Evolutionary conservation across 2,888 invertebrate species (phyloP).

Genomic region (Melieria picta): DNA sequence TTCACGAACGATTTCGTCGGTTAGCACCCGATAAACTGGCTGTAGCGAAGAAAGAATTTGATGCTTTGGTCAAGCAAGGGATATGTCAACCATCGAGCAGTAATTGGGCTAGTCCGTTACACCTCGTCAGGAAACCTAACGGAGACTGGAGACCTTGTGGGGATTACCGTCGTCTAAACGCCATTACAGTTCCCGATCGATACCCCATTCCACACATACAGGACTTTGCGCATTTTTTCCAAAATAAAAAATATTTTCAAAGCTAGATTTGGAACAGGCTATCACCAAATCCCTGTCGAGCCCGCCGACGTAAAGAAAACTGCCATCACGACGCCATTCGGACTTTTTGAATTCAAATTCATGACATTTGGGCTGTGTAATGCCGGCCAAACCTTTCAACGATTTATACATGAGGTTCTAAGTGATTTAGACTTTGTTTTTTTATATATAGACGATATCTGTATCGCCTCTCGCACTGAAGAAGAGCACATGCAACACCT

Average conservation of each 20-base stretch:
- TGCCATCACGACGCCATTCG: conserved; percentile 29
- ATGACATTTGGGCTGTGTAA: conserved; percentile 12
- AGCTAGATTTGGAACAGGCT: no score
- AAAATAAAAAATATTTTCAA: not conserved
- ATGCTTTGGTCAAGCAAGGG: no score
- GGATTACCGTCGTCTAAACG: no score
- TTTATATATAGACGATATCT: conserved; percentile 22
- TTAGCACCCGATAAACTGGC: no score
- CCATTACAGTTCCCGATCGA: not conserved
- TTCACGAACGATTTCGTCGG: no score
- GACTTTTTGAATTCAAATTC: conserved; percentile 15
- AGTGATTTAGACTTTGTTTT: conserved; percentile 26
- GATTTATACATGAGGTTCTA: conserved; percentile 35
- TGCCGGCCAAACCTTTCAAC: conserved; percentile 38
- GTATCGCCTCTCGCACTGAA: conserved; percentile 5
- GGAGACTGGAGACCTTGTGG: no score
- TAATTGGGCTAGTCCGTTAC: no score
- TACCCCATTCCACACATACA: conserved; percentile 11
- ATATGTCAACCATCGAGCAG: no score
- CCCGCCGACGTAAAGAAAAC: conserved; percentile 20
- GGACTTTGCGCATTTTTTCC: not conserved
- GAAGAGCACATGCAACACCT: not conserved
- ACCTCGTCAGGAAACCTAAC: no score
- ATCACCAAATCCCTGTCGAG: not conserved
- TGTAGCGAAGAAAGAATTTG: no score